These are phyloP conservation scores for Syngnathoides biaculeatus DNA, from an alignment of 2,113 vertebrate species.

Conservation along the genomic window DNA sequence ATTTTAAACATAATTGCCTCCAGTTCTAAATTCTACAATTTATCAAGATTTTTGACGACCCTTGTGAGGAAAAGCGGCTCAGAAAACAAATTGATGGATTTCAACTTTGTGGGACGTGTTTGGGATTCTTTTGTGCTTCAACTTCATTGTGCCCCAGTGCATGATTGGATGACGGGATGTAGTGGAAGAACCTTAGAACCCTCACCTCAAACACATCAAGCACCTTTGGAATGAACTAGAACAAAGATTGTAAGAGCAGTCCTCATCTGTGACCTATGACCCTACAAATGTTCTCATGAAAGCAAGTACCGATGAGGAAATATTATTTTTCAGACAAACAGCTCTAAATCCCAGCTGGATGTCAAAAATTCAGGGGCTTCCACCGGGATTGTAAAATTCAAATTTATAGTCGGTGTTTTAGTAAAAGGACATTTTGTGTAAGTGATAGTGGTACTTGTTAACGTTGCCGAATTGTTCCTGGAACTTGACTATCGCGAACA, in stretches of 20 bases:
- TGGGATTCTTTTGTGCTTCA: background rate
- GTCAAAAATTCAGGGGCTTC: background rate
- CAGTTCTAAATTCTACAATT: background rate
- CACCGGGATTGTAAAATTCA: background rate
- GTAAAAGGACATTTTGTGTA: background rate
- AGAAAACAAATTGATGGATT: no score
- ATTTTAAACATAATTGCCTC: background rate
- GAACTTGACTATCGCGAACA: slow-evolving; percentile 24
- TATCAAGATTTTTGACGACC: background rate
- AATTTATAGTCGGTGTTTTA: background rate
- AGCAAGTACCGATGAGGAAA: background rate
- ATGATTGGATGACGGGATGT: background rate
- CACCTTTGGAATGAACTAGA: background rate
- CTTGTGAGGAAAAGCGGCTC: no score
- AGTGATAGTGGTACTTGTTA: background rate
- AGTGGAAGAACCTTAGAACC: background rate
- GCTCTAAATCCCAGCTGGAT: background rate
- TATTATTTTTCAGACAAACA: background rate
- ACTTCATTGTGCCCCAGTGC: background rate
- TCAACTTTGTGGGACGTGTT: background rate
- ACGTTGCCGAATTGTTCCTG: slow-evolving; percentile 3
- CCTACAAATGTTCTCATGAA: background rate
- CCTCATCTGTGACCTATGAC: background rate
- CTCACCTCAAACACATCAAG: background rate
- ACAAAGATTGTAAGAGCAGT: background rate